These are phyloP conservation scores for Siniperca undulata DNA, from an alignment of 2,797 vertebrate species.

Conservation along the genomic window DNA sequence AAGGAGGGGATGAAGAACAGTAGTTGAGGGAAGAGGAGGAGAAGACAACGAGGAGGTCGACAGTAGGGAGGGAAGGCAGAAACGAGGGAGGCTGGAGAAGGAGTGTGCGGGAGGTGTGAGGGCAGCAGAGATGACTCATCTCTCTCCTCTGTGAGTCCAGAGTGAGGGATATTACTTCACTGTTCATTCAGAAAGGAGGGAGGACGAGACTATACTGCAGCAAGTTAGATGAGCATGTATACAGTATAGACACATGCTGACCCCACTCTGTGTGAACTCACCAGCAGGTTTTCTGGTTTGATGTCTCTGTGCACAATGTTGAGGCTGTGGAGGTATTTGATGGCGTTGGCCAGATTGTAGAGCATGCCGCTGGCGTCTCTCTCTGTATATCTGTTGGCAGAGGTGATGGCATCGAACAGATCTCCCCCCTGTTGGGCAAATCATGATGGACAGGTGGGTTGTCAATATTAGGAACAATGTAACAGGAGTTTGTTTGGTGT, in stretches of 20 bases:
- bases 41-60: slow-evolving; percentile 6
- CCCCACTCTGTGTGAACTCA: slow-evolving; percentile 75
- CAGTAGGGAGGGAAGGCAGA: slow-evolving; percentile 38
- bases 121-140: slow-evolving; percentile 73
- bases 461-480: slow-evolving; percentile 34
- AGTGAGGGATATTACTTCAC: slow-evolving; percentile 57
- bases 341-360: slow-evolving; percentile 96
- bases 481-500: not conserved
- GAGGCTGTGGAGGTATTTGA: slow-evolving; percentile 98
- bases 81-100: slow-evolving; percentile 36
- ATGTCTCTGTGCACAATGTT: slow-evolving; percentile 99
- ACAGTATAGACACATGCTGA: not conserved
- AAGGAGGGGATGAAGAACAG: not conserved
- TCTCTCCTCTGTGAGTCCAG: slow-evolving; percentile 37
- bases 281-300: slow-evolving; percentile 98
- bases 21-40: not conserved
- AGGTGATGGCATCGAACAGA: slow-evolving; percentile 98
- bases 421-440: slow-evolving; percentile 91
- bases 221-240: slow-evolving; percentile 22
- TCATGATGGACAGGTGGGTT: not conserved
- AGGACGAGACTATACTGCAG: slow-evolving; percentile 4
- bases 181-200: slow-evolving; percentile 63
- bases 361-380: slow-evolving; percentile 98
- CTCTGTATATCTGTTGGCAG: slow-evolving; percentile 97
- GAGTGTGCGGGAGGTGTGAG: slow-evolving; percentile 66